phyloP scores from a whole-genome alignment of 2,888 invertebrate genomes.

The Graphium colonna region DNA sequence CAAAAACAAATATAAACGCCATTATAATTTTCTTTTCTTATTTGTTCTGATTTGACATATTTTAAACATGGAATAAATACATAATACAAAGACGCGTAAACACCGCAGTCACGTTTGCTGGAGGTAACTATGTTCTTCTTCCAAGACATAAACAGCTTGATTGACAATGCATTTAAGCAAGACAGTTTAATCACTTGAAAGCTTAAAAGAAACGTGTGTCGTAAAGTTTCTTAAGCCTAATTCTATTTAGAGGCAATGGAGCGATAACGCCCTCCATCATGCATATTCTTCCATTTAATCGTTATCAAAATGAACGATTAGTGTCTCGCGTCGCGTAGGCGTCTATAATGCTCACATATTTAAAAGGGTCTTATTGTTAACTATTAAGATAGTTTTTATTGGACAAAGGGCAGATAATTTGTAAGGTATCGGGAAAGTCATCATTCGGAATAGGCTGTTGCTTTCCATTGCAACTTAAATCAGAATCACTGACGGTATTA shows the following conservation, averaged over 20 bases:
- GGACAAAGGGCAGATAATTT: conserved; percentile 19
- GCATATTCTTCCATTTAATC: conserved; percentile 66
- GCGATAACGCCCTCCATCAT: conserved; percentile 60
- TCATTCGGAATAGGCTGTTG: conserved; percentile 9
- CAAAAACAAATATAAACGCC: no score
- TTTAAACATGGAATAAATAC: no score
- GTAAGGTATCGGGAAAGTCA: conserved; percentile 7
- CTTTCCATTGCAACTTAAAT: conserved; percentile 1
- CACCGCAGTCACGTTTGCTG: no score
- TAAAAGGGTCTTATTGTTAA: conserved; percentile 27
- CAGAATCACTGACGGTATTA: conserved; percentile 7
- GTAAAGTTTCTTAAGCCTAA: conserved; percentile 50
- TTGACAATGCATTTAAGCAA: conserved; percentile 23
- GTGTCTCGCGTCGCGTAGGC: conserved; percentile 58
- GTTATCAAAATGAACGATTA: conserved; percentile 73
- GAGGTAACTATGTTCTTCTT: background rate
- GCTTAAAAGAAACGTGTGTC: conserved; percentile 27
- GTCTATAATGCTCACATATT: conserved; percentile 49
- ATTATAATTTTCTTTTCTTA: no score
- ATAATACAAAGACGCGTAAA: no score
- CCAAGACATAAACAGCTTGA: conserved; percentile 20
- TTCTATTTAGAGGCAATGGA: conserved; percentile 64
- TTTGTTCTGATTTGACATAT: no score
- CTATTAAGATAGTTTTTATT: conserved; percentile 22
- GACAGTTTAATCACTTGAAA: conserved; percentile 24